Base-by-base conservation (phyloP, 2,888 invertebrate species). In the Plusia festucae region DNA sequence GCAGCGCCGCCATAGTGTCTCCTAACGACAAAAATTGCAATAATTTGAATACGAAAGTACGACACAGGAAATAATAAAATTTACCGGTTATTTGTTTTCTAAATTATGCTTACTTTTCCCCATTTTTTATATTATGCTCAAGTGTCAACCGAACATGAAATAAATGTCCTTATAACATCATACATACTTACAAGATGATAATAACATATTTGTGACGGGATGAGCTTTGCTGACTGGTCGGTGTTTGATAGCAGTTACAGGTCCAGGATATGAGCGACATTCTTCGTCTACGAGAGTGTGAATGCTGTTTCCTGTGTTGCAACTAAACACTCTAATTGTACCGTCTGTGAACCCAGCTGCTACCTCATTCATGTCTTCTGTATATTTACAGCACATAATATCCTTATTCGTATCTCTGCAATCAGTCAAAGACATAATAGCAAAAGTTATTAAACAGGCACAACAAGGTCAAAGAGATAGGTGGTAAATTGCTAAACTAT, bases 341-440 rank as follows among this genome's bases (percentile, higher is more conserved):
- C 97, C 97, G 83, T 97, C 96, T 2, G 95, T 89, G 73, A 96
- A 95, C 46, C 97, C 97, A 34, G 93, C 95, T 18, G 96, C 96
- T 71, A 97, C 88, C 57, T 95, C 93, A 68, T 95, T 96, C 54
- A 89, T 93, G 73, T 96, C 95, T 86, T 97, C 96, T 46, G 96
- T 96, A 82, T 96, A 97, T 85, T 95, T 95, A 70, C 96, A 91
- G 80, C 96, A 96, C 83, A 96, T 91, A 68, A 96, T 91, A 30
- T 96, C 95, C 73, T 93, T 93, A 72, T 90, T 92, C 15, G 95
- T 93, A 78, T 96, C 95, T 73, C 96, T 96, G 80, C 68, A 91
- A 85, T 46, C 9, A 49, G 0, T 0, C 2, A 27, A 7, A 30
- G 0, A 9, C 9, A 9, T 30, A 30, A 7, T 24, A 24, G 24